A percentile compares a stretch with the other conserved stretches of the same genome.
These are phyloP conservation scores for Anniella stebbinsi DNA, from an alignment of 2,797 vertebrate species.

Conservation along the genomic window DNA sequence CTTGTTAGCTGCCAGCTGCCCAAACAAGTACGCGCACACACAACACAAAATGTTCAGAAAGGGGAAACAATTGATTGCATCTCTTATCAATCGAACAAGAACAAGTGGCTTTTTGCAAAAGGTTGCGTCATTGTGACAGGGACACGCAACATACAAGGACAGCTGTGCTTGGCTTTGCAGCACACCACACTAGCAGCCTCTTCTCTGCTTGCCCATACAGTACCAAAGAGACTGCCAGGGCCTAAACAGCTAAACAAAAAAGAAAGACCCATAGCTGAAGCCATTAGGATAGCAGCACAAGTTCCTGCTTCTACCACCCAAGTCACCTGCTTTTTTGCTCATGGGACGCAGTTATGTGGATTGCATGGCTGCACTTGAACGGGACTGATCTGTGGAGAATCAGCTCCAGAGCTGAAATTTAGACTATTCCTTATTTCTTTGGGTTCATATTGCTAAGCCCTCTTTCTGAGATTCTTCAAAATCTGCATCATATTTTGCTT, in stretches of 20 bases:
- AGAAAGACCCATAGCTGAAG: no score
- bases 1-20: slow-evolving; percentile 59
- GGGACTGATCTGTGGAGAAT: not conserved
- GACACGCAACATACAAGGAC: slow-evolving; percentile 14
- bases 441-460: not conserved
- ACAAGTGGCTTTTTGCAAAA: slow-evolving; percentile 61
- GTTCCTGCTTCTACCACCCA: not conserved
- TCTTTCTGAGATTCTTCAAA: not conserved
- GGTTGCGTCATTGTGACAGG: slow-evolving; percentile 15
- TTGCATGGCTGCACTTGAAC: not conserved
- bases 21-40: slow-evolving; percentile 43
- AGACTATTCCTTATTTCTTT: not conserved
- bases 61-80: slow-evolving; percentile 67
- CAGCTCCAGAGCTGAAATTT: not conserved
- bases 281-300: no score
- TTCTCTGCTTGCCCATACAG: not conserved
- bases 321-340: not conserved
- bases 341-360: not conserved
- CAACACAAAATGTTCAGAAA: slow-evolving; percentile 26
- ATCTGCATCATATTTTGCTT: not conserved
- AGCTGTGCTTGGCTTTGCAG: not conserved
- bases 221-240: not conserved
- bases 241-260: not conserved
- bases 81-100: slow-evolving; percentile 53
- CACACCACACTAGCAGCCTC: not conserved